These are phyloP conservation scores for Cherax quadricarinatus DNA, from an alignment of 1,140 invertebrate genomes.

Conservation along the genomic window DNA sequence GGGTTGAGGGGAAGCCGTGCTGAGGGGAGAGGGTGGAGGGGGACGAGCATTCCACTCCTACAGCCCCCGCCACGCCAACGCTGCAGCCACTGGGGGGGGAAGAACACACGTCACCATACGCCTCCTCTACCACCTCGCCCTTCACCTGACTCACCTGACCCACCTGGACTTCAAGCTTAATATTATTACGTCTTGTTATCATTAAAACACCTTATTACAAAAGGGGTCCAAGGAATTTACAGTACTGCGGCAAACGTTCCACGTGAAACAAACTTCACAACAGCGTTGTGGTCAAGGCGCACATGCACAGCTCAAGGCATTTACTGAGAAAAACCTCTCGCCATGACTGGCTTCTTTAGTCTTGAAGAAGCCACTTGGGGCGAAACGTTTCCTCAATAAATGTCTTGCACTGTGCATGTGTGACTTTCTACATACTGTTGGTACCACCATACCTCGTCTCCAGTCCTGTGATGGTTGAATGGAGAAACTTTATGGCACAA, in stretches of 20 bases:
- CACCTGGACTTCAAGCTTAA: neutral
- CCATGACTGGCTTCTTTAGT: too few relatives aligned
- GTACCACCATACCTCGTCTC: too few relatives aligned
- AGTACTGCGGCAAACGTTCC: neutral
- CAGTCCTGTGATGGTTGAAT: too few relatives aligned
- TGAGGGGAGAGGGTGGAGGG: constrained; percentile 66
- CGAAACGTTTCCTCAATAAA: too few relatives aligned
- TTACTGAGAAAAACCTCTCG: too few relatives aligned
- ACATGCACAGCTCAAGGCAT: too few relatives aligned
- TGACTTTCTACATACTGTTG: too few relatives aligned
- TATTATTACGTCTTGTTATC: neutral
- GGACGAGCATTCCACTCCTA: constrained; percentile 67
- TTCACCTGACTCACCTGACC: constrained; percentile 8
- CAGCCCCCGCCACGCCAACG: constrained; percentile 63
- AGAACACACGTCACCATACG: constrained; percentile 59
- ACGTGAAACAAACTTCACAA: too few relatives aligned
- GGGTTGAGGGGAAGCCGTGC: constrained; percentile 66
- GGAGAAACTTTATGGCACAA: too few relatives aligned
- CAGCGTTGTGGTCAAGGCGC: too few relatives aligned
- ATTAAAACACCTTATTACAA: neutral
- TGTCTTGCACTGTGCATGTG: too few relatives aligned
- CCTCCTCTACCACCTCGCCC: constrained; percentile 49
- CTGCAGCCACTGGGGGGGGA: constrained; percentile 69
- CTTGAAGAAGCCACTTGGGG: too few relatives aligned
- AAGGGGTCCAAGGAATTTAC: neutral